These are phyloP conservation scores for Aleiodes testaceus DNA, from an alignment of 2,888 invertebrate genomes.

Conservation along the genomic window DNA sequence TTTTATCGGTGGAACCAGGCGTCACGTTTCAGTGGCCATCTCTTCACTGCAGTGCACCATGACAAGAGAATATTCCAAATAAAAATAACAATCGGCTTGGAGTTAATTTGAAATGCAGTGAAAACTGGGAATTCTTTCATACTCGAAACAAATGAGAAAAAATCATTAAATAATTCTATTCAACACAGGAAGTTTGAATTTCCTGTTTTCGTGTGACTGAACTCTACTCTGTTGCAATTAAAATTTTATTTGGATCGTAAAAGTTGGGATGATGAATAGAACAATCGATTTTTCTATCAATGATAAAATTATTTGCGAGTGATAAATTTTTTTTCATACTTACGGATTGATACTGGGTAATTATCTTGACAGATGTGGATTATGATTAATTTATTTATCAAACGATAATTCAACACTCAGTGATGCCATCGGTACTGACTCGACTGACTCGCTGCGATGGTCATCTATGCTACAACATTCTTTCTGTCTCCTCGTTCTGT, in stretches of 20 bases:
- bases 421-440: slow-evolving; percentile 44
- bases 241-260: background rate
- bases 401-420: slow-evolving; percentile 41
- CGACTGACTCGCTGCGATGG: slow-evolving; percentile 50
- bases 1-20: slow-evolving; percentile 8
- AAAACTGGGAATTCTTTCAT: background rate
- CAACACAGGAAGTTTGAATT: slow-evolving; percentile 5
- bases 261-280: background rate
- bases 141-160: background rate
- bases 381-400: slow-evolving; percentile 21
- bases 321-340: slow-evolving; percentile 33
- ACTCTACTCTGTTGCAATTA: background rate
- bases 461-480: slow-evolving; percentile 41
- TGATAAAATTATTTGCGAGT: background rate
- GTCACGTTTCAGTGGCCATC: slow-evolving; percentile 9
- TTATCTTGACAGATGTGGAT: slow-evolving; percentile 14
- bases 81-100: background rate
- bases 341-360: too few relatives aligned
- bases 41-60: background rate
- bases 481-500: slow-evolving; percentile 1
- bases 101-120: slow-evolving; percentile 3
- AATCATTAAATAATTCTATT: slow-evolving; percentile 2
- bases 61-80: background rate
- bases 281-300: background rate
- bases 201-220: slow-evolving; percentile 3